Percentiles rank a stretch among this genome's conserved stretches.
phyloP scores from a whole-genome alignment of 2,888 invertebrate genomes.

The Drosophila nigritarsus region DNA sequence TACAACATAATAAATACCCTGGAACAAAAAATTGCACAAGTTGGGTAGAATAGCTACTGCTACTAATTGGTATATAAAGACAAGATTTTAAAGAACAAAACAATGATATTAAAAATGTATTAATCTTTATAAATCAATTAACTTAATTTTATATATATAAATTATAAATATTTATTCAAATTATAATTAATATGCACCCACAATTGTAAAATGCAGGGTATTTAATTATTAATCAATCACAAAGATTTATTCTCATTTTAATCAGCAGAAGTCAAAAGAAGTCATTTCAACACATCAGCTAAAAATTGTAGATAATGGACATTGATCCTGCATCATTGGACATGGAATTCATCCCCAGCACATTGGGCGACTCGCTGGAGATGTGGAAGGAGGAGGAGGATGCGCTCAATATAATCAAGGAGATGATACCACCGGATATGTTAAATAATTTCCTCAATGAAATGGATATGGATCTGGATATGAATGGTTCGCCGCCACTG shows the following conservation, averaged over 20 bases:
- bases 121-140: not conserved
- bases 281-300: slow-evolving; percentile 23
- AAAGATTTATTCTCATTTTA: slow-evolving; percentile 25
- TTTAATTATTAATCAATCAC: not conserved
- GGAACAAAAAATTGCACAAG: not conserved
- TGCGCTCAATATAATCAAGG: slow-evolving; percentile 83
- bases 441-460: slow-evolving; percentile 82
- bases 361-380: slow-evolving; percentile 78
- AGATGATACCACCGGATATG: slow-evolving; percentile 83
- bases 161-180: not conserved
- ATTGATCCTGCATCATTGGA: slow-evolving; percentile 71
- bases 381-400: slow-evolving; percentile 84
- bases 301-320: slow-evolving; percentile 52
- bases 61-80: not conserved
- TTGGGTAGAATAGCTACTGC: not conserved
- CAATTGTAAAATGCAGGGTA: not conserved
- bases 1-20: slow-evolving; percentile 47
- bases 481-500: slow-evolving; percentile 52
- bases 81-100: not conserved
- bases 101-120: not conserved
- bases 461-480: slow-evolving; percentile 78
- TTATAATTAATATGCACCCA: not conserved
- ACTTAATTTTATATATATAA: not conserved
- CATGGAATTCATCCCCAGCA: slow-evolving; percentile 76
- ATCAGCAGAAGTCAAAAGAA: slow-evolving; percentile 29